Evolutionary conservation across 2,888 invertebrate species (phyloP).

Genomic region (Drosophila fulvimacula): DNA sequence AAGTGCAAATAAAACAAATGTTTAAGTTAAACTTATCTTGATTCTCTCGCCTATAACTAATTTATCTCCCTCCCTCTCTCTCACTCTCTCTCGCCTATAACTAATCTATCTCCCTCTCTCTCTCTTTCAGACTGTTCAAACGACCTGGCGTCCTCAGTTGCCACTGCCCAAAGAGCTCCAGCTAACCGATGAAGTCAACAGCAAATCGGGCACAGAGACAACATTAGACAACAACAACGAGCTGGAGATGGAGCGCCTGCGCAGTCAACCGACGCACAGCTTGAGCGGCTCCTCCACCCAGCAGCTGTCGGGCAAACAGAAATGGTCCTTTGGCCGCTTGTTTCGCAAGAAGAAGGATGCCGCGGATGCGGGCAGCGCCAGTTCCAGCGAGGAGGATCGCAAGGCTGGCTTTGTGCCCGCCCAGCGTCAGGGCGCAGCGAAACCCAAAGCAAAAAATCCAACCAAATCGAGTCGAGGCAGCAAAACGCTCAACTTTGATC

Average conservation of each 20-base stretch:
- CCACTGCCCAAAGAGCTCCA: slow-evolving; percentile 84
- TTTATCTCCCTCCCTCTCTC: slow-evolving; percentile 16
- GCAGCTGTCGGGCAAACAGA: slow-evolving; percentile 85
- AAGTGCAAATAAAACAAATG: slow-evolving; percentile 66
- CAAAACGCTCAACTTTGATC: slow-evolving; percentile 86
- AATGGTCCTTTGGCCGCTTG: slow-evolving; percentile 93
- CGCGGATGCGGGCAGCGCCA: slow-evolving; percentile 70
- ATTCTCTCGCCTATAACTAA: slow-evolving; percentile 47
- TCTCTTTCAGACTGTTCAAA: slow-evolving; percentile 84
- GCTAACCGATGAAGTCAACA: slow-evolving; percentile 71
- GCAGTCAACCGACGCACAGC: slow-evolving; percentile 48
- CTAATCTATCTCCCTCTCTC: slow-evolving; percentile 29
- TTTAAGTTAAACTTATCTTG: slow-evolving; percentile 62
- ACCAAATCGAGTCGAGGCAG: slow-evolving; percentile 23
- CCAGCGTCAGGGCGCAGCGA: slow-evolving; percentile 73
- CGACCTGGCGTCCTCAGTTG: slow-evolving; percentile 85
- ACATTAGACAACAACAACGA: slow-evolving; percentile 79
- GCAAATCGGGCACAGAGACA: slow-evolving; percentile 25
- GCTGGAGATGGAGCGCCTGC: slow-evolving; percentile 65
- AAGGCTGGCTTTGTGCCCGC: slow-evolving; percentile 84
- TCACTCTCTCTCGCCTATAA: slow-evolving; percentile 26
- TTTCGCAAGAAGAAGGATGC: slow-evolving; percentile 90
- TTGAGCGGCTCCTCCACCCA: slow-evolving; percentile 53
- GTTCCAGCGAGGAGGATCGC: slow-evolving; percentile 85
- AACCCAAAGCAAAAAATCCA: slow-evolving; percentile 31